Conservation (phyloP, 2,113 vertebrate genomes). For the Setophaga kirtlandii region DNA sequence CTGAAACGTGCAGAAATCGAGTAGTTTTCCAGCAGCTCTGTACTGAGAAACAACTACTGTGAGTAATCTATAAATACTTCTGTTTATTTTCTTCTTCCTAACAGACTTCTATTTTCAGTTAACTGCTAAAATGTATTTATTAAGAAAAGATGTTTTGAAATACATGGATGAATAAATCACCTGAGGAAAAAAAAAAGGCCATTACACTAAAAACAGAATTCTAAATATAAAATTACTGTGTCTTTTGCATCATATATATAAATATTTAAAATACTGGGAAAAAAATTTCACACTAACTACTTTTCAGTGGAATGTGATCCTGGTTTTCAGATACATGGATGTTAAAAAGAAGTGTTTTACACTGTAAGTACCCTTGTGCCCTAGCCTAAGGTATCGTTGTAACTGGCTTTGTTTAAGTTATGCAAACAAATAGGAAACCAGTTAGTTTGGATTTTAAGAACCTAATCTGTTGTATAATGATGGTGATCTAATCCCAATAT, state of each 20-base stretch:
- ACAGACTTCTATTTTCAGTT: not conserved
- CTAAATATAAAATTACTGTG: not conserved
- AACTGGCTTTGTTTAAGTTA: not conserved
- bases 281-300: not conserved
- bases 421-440: not conserved
- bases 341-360: not conserved
- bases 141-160: not conserved
- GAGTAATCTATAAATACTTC: not conserved
- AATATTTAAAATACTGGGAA: not conserved
- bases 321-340: not conserved
- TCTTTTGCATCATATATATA: not conserved
- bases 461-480: not conserved
- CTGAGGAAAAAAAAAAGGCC: not conserved
- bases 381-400: accelerated
- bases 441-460: not conserved
- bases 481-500: not conserved
- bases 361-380: not conserved
- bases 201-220: not conserved
- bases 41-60: not conserved
- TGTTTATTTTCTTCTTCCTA: not conserved
- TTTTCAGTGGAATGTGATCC: not conserved
- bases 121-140: not conserved
- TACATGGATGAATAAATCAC: not conserved
- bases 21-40: not conserved
- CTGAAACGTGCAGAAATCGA: not conserved